Evolutionary conservation across 2,888 invertebrate species (phyloP).

Genomic region (Macropis europaea): DNA sequence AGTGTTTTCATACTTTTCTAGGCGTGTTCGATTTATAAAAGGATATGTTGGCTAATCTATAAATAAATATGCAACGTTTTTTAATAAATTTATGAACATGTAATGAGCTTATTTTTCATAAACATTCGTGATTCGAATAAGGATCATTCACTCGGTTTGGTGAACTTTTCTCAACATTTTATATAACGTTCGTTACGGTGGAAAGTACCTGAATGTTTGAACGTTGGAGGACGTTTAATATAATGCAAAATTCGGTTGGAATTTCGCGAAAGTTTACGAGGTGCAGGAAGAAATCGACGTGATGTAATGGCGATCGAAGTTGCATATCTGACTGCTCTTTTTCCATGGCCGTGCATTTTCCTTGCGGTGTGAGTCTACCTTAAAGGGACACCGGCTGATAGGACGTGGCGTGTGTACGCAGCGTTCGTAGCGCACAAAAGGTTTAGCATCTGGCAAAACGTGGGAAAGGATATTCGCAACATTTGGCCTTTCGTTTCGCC

Average conservation of each 20-base stretch:
- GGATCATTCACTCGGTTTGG: no score
- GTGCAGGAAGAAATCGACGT: conserved; percentile 24
- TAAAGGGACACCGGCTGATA: conserved; percentile 21
- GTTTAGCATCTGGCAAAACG: conserved; percentile 71
- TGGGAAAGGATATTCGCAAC: conserved; percentile 73
- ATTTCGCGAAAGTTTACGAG: conserved; percentile 9
- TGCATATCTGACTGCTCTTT: conserved; percentile 9
- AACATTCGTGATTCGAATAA: no score
- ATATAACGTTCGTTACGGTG: no score
- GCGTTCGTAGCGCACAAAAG: conserved; percentile 61
- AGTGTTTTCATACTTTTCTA: no score
- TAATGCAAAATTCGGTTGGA: neutral
- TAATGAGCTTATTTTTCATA: no score
- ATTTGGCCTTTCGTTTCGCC: conserved; percentile 61
- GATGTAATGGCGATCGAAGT: conserved; percentile 24
- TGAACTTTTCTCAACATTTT: no score
- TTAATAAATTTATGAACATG: no score
- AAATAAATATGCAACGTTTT: no score
- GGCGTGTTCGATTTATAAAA: no score
- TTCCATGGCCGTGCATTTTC: neutral
- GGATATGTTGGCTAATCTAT: no score
- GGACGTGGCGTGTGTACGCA: conserved; percentile 51
- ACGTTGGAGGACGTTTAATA: neutral
- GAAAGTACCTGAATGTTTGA: no score
- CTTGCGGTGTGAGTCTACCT: conserved; percentile 20